These are phyloP conservation scores for Tetramorium alpestre DNA, from an alignment of 1,140 invertebrate genomes.

Conservation along the genomic window DNA sequence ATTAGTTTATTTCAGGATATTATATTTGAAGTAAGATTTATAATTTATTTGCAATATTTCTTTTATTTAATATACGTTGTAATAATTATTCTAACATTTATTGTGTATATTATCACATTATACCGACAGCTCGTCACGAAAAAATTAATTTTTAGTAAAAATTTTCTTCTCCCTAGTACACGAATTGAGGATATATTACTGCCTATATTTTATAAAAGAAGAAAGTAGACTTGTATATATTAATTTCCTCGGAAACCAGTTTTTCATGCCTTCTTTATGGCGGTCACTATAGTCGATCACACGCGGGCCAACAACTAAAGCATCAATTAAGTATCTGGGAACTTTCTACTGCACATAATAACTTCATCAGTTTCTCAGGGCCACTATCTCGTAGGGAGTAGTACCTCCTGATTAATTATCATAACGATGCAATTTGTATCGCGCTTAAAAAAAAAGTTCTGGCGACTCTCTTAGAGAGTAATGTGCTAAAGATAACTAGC, in stretches of 20 bases:
- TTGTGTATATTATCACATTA: no score
- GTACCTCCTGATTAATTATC: constrained; percentile 3
- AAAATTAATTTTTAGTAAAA: neutral
- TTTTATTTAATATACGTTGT: neutral
- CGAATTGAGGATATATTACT: neutral
- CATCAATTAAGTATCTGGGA: neutral
- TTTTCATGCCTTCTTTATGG: neutral
- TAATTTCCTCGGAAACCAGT: neutral
- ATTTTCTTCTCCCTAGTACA: neutral
- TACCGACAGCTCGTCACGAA: neutral
- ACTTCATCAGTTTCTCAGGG: neutral
- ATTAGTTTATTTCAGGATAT: neutral
- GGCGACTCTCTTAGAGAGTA: neutral
- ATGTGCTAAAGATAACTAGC: neutral
- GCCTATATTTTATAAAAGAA: neutral
- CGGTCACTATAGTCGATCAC: neutral
- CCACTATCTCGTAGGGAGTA: neutral
- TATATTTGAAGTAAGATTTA: neutral
- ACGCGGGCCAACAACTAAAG: neutral
- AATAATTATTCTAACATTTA: neutral
- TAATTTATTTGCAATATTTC: neutral
- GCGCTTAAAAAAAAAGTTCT: constrained; percentile 6
- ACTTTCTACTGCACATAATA: constrained; percentile 11
- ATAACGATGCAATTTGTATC: constrained; percentile 23
- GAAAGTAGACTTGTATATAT: neutral